phyloP scores from a whole-genome alignment of 2,113 vertebrate species.

The Murina feae region DNA sequence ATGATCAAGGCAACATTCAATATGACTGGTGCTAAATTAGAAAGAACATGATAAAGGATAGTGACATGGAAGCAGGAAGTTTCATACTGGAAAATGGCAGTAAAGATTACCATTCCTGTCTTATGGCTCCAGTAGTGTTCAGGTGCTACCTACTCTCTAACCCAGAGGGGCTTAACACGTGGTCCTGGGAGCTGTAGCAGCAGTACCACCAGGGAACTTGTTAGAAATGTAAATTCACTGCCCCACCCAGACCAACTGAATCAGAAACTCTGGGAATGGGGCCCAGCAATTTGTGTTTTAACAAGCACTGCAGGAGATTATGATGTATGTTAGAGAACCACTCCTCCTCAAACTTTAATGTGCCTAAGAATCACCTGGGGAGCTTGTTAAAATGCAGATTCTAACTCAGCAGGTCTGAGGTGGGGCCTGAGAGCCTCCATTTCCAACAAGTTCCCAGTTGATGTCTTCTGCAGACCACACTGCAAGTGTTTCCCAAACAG shows the following conservation, averaged over 20 bases:
- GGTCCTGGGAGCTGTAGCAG: conserved; percentile 34
- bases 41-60: conserved; percentile 30
- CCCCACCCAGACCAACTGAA: conserved; percentile 41
- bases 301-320: conserved; percentile 62
- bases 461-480: conserved; percentile 26
- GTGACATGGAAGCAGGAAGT: conserved; percentile 35
- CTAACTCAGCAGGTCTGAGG: conserved; percentile 19
- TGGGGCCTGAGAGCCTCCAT: background rate
- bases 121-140: background rate
- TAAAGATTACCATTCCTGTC: conserved; percentile 20
- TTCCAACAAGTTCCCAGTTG: conserved; percentile 23
- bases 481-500: conserved; percentile 9
- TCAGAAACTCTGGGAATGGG: conserved; percentile 65
- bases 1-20: conserved; percentile 7
- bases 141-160: background rate
- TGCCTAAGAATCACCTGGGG: conserved; percentile 48
- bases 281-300: conserved; percentile 68
- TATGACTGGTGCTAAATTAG: background rate
- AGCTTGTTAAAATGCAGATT: conserved; percentile 59
- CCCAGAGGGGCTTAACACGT: background rate
- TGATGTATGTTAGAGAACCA: conserved; percentile 30
- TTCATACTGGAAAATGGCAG: background rate
- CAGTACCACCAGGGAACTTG: conserved; percentile 45
- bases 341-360: conserved; percentile 32
- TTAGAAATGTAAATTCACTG: conserved; percentile 62